Evolutionary conservation across 2,888 invertebrate genomes (phyloP).

Genomic region (Agrotis segetum): DNA sequence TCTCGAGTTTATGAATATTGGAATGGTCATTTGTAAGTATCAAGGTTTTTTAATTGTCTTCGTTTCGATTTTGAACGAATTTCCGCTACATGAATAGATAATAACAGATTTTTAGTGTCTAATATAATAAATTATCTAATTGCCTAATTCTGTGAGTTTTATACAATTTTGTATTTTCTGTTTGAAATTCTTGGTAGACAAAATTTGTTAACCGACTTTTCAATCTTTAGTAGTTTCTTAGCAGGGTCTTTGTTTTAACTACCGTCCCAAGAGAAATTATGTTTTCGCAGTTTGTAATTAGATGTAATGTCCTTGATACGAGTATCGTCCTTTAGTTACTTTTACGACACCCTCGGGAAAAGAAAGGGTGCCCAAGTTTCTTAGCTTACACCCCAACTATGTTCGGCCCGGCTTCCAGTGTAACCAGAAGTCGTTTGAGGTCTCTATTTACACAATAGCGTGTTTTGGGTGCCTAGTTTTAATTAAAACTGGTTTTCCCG

Average conservation of each 20-base stretch:
- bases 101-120: neutral
- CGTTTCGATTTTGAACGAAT: neutral
- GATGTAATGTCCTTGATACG: conserved; percentile 36
- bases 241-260: conserved; percentile 30
- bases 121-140: too few species aligned
- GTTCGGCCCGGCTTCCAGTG: neutral
- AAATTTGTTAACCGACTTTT: neutral
- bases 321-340: conserved; percentile 29
- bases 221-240: neutral
- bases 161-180: neutral
- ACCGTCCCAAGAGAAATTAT: conserved; percentile 54
- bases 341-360: conserved; percentile 40
- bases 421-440: neutral
- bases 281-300: conserved; percentile 49
- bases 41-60: conserved; percentile 1
- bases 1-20: conserved; percentile 55
- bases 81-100: neutral
- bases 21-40: conserved; percentile 32
- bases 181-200: neutral
- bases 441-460: conserved; percentile 3
- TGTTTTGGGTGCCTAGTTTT: neutral
- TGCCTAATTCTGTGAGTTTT: too few species aligned
- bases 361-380: conserved; percentile 32
- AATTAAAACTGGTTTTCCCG: neutral
- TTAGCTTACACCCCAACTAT: conserved; percentile 21